Percentiles rank a stretch among this genome's conserved stretches.
Evolutionary conservation across 2,113 vertebrate genomes (phyloP).

Genomic region (Eulacestoma nigropectus): DNA sequence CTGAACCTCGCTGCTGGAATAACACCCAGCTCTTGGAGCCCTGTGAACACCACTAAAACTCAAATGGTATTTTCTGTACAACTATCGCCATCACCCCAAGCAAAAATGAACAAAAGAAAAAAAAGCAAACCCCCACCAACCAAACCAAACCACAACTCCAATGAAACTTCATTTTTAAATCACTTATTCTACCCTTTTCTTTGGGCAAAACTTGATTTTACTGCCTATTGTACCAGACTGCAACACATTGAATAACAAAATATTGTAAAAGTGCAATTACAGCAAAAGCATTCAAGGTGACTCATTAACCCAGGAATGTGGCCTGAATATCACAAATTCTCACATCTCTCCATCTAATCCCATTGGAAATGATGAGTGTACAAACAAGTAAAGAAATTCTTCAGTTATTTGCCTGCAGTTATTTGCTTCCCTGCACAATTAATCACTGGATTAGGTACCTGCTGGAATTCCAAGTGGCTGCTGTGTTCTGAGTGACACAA

Average conservation of each 20-base stretch:
- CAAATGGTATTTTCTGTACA: neutral
- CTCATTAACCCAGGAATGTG: neutral
- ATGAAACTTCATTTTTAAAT: neutral
- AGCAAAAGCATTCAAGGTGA: neutral
- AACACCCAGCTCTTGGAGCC: neutral
- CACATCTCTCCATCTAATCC: neutral
- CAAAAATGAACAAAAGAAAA: neutral
- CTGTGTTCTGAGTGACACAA: neutral
- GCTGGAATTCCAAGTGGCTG: neutral
- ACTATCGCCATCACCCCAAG: accelerated
- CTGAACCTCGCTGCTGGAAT: neutral
- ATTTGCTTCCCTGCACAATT: neutral
- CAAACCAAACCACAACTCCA: neutral
- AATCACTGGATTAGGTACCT: neutral
- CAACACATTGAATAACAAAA: neutral
- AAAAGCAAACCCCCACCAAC: neutral
- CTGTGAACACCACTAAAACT: neutral
- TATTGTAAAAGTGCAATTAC: neutral
- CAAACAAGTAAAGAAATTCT: neutral
- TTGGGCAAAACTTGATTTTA: neutral
- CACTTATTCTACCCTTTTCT: neutral
- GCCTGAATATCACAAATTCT: neutral
- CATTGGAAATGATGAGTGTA: neutral
- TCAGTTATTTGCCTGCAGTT: neutral
- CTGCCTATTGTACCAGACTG: neutral